Percentiles rank a stretch among this genome's conserved stretches.
Conservation (phyloP, 2,113 vertebrate genomes). For the Seriola aureovittata region DNA sequence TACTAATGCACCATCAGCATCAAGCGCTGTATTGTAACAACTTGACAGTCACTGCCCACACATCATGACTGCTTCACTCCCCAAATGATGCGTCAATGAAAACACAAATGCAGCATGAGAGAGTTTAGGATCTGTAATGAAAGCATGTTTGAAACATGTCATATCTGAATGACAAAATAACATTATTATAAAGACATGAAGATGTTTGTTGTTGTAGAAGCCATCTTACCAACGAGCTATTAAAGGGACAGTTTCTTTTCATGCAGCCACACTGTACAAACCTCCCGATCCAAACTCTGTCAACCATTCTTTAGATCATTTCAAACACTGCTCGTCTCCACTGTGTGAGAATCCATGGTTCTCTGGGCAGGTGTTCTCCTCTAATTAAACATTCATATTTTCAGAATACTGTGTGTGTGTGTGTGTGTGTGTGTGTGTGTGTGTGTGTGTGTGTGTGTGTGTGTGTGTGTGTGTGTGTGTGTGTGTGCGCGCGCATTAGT, state of each 20-base stretch:
- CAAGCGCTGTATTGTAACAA: not conserved
- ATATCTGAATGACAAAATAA: too few species aligned
- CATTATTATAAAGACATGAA: too few species aligned
- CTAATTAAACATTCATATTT: conserved; percentile 29
- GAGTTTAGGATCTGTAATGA: too few species aligned
- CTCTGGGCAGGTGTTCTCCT: conserved; percentile 14
- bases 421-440: too few species aligned
- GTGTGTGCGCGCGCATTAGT: not conserved
- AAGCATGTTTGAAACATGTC: too few species aligned
- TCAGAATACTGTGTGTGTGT: not conserved
- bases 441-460: too few species aligned
- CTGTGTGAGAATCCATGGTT: conserved; percentile 10
- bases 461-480: too few species aligned
- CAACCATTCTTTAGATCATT: not conserved
- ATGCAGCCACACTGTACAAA: not conserved
- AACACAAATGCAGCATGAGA: not conserved
- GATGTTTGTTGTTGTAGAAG: too few species aligned
- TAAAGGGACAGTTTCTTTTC: not conserved
- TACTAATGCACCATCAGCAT: not conserved
- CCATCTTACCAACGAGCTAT: too few species aligned
- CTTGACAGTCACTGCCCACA: not conserved
- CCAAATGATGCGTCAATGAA: not conserved
- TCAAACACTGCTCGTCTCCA: not conserved
- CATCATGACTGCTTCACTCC: not conserved
- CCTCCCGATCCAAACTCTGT: not conserved